Conservation (phyloP, 2,888 invertebrate species). For the Drosophila macrospina region DNA sequence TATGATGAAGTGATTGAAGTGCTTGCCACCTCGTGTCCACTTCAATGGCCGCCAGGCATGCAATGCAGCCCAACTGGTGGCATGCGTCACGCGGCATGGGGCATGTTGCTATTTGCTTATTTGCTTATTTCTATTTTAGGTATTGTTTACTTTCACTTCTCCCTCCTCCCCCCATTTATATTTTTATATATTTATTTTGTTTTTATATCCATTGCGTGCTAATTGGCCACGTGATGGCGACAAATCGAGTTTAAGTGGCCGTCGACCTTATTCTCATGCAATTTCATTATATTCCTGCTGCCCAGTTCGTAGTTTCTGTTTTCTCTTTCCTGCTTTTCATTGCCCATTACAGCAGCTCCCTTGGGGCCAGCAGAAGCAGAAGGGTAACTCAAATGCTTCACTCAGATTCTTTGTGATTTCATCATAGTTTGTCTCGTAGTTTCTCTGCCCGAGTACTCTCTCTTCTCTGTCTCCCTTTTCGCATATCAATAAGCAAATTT, state of each 20-base stretch:
- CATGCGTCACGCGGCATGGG: not conserved
- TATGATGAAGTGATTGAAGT: slow-evolving; percentile 80
- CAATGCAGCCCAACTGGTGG: slow-evolving; percentile 36
- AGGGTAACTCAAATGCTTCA: not conserved
- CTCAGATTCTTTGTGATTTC: not conserved
- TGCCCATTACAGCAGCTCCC: not conserved
- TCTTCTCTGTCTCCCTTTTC: too few relatives aligned
- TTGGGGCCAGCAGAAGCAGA: not conserved
- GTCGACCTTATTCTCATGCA: slow-evolving; percentile 25
- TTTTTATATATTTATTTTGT: not conserved
- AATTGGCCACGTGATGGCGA: slow-evolving; percentile 78
- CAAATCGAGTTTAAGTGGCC: slow-evolving; percentile 74
- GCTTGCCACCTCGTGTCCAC: slow-evolving; percentile 40
- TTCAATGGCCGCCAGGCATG: slow-evolving; percentile 68
- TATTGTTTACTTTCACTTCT: slow-evolving; percentile 42
- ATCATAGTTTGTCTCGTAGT: not conserved
- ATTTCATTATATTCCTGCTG: slow-evolving; percentile 26
- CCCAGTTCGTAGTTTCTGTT: not conserved
- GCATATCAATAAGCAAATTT: too few relatives aligned
- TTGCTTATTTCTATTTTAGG: slow-evolving; percentile 44
- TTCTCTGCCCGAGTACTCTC: too few relatives aligned
- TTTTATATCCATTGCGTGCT: slow-evolving; percentile 73
- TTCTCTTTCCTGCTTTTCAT: slow-evolving; percentile 3
- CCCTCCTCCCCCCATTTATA: slow-evolving; percentile 23
- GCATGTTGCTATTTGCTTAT: slow-evolving; percentile 13